Conservation (phyloP, 2,113 vertebrate genomes). For the Salvelinus sp. region DNA sequence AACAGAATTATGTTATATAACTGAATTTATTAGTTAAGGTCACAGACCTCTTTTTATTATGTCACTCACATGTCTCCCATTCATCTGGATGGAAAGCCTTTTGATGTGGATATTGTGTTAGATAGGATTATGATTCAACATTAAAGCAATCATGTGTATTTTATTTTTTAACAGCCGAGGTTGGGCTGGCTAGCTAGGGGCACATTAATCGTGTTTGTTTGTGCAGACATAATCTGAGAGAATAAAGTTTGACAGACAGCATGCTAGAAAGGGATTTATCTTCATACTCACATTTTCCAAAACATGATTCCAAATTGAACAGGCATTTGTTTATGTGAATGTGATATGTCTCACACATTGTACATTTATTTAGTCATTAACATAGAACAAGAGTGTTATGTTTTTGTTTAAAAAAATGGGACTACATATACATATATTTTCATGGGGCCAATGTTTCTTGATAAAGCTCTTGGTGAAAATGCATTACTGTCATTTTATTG, state of each 20-base stretch:
- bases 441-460: constrained; percentile 66
- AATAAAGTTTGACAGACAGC: no score
- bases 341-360: constrained; percentile 8
- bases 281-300: not conserved
- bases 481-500: not conserved
- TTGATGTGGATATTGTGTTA: constrained; percentile 13
- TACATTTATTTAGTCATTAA: constrained; percentile 16
- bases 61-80: not conserved
- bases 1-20: not conserved
- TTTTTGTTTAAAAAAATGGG: constrained; percentile 24
- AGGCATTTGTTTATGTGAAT: not conserved
- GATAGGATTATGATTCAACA: constrained; percentile 22
- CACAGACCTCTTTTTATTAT: not conserved
- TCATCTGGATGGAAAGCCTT: not conserved
- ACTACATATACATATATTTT: constrained; percentile 43
- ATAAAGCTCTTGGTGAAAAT: constrained; percentile 54
- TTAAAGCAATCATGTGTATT: not conserved
- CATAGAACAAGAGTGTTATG: constrained; percentile 15
- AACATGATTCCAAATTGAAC: constrained; percentile 2
- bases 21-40: not conserved
- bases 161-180: no score
- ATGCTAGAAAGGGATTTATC: not conserved
- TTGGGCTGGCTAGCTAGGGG: constrained; percentile 1
- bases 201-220: constrained; percentile 26
- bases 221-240: not conserved